phyloP scores from a whole-genome alignment of 2,113 vertebrate genomes.

The Cygnus atratus region DNA sequence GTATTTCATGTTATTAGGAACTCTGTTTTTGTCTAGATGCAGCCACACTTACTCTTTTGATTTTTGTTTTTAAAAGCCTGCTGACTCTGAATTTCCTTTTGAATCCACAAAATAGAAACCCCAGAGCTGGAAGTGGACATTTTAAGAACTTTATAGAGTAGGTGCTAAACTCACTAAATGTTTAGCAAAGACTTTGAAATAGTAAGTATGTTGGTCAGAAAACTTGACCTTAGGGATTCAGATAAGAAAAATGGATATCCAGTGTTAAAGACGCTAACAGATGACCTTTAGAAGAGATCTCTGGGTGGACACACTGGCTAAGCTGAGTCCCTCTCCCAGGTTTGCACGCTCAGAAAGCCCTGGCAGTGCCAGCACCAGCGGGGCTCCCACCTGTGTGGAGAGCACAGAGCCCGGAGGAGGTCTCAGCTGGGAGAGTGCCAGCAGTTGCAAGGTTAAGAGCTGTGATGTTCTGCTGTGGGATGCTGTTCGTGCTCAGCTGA shows the following conservation, averaged over 20 bases:
- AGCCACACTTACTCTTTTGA: neutral
- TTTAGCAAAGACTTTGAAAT: neutral
- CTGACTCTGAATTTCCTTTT: constrained; percentile 17
- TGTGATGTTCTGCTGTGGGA: neutral
- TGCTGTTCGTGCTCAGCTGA: neutral
- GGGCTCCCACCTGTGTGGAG: neutral
- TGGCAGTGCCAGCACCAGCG: neutral
- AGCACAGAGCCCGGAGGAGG: neutral
- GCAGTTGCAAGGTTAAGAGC: neutral
- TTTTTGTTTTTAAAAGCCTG: constrained; percentile 11
- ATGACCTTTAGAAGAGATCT: neutral
- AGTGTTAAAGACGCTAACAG: neutral
- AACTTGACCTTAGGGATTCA: neutral
- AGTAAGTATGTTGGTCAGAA: neutral
- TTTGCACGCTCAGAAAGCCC: neutral
- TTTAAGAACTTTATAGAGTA: neutral
- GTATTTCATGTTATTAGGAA: constrained; percentile 25
- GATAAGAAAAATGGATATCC: neutral
- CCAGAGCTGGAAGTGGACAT: neutral
- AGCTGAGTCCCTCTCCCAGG: neutral
- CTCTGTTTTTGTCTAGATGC: neutral
- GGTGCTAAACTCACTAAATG: neutral
- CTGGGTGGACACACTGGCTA: neutral
- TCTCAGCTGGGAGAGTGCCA: neutral
- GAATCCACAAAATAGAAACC: neutral